A percentile compares a stretch with the other conserved stretches of the same genome.
phyloP scores from a whole-genome alignment of 2,888 invertebrate genomes.

The Priocnemis perturbator region DNA sequence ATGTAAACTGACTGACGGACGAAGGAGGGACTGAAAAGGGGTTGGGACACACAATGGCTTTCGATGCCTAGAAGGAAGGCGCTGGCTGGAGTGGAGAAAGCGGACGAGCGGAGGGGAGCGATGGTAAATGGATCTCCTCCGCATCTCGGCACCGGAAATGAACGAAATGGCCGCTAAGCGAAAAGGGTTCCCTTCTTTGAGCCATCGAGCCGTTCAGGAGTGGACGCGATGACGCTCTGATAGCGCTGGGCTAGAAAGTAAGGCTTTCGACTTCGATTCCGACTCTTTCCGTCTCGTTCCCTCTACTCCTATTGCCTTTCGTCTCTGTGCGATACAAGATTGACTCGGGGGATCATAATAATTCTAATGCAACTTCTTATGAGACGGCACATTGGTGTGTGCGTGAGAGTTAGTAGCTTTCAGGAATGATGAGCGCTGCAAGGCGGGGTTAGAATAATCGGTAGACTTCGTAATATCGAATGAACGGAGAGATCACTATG shows the following conservation, averaged over 20 bases:
- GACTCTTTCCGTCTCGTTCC: conserved; percentile 12
- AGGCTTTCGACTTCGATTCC: conserved; percentile 33
- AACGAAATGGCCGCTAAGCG: conserved; percentile 73
- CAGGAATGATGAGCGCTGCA: no score
- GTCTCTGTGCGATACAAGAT: no score
- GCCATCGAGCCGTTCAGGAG: conserved; percentile 53
- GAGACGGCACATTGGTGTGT: no score
- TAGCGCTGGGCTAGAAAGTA: conserved; percentile 18
- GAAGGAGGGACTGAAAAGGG: conserved; percentile 50
- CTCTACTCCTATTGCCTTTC: conserved; percentile 11
- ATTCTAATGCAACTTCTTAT: no score
- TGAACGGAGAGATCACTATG: conserved; percentile 29
- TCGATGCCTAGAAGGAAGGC: conserved; percentile 62
- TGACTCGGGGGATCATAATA: no score
- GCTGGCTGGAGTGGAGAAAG: conserved; percentile 50
- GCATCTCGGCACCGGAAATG: conserved; percentile 69
- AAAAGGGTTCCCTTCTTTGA: conserved; percentile 72
- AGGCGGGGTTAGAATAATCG: no score
- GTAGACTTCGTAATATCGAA: conserved; percentile 17
- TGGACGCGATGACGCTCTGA: conserved; percentile 47
- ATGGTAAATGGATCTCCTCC: conserved; percentile 72
- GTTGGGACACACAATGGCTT: conserved; percentile 63
- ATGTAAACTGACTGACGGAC: conserved; percentile 69
- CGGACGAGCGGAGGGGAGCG: conserved; percentile 35
- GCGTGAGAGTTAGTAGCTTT: no score